Base-by-base conservation (phyloP, 2,888 invertebrate genomes). In the Aproaerema taeniolella region DNA sequence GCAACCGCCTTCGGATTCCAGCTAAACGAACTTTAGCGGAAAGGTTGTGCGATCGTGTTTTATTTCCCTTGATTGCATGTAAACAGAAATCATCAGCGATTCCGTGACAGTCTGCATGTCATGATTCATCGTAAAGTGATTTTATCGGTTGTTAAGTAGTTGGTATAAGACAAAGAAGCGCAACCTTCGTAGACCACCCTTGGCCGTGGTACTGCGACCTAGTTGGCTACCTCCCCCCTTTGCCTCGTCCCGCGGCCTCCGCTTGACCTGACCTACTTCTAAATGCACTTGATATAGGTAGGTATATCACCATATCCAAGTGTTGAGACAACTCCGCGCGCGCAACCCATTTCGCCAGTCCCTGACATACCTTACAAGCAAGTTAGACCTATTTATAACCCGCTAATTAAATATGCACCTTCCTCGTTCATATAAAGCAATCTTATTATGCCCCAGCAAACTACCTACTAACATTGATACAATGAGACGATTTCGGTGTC, bases 151-250 rank as follows among this genome's bases (percentile, higher is more conserved):
- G 17, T 36, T 12, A 36, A 16, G 28, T 29, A 16, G 35, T n/a
- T 35, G 26, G 25, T 58, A 48, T 59, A 57, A 70, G 66, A 76
- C 70, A 77, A 75, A 77, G 64, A 58, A 65, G 53, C 55, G 55
- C 78, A 82, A 85, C 81, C 82, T 83, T 82, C 76, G 72, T 56
- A 54, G 63, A 65, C 67, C 79, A 82, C 81, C 83, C 83, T 85
- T 85, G 83, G 83, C 83, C 82, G 79, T 85, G 83, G 79, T 74
- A 63, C 55, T 74, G 64, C 63, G 81, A 81, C 82, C 80, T 69
- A 81, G 72, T 71, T 83, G 59, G 57, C 58, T 54, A 54, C 58
- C 60, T 63, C 56, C 46, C 53, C 48, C 43, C 43, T 50, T 4
- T 56, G 45, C 46, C 38, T 46, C 51, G 48, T 60, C 42, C 41